Conservation (phyloP, 2,888 invertebrate genomes). For the Keiferia lycopersicella region DNA sequence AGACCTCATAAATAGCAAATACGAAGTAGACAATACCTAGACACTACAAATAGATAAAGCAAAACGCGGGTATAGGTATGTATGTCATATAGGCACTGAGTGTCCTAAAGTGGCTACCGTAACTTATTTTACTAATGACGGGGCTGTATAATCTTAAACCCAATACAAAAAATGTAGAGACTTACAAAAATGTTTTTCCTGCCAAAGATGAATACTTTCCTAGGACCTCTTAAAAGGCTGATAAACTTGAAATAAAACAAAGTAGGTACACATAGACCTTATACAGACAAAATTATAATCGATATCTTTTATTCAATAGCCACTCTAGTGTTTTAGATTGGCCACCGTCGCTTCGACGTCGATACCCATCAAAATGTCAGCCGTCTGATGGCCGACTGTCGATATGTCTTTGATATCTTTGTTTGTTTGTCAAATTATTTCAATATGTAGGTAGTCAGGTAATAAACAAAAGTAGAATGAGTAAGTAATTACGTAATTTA, state of each 20-base stretch:
- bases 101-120: neutral
- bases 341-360: slow-evolving; percentile 9
- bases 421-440: neutral
- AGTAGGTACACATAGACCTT: neutral
- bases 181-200: no score
- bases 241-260: neutral
- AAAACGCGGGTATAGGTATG: no score
- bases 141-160: neutral
- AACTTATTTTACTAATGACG: neutral
- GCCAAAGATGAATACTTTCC: neutral
- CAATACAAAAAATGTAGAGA: no score
- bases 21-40: no score
- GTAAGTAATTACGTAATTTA: neutral
- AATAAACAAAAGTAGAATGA: neutral
- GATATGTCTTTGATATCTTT: slow-evolving; percentile 3
- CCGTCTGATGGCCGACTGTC: neutral
- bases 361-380: slow-evolving; percentile 1
- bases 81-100: no score
- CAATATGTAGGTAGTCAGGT: neutral
- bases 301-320: slow-evolving; percentile 13
- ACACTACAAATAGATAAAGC: no score
- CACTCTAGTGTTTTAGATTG: neutral
- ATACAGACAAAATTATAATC: neutral
- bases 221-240: neutral
- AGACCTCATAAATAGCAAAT: no score